Evolutionary conservation across 2,113 vertebrate genomes (phyloP).

Genomic region (Epinephelus fuscoguttatus): DNA sequence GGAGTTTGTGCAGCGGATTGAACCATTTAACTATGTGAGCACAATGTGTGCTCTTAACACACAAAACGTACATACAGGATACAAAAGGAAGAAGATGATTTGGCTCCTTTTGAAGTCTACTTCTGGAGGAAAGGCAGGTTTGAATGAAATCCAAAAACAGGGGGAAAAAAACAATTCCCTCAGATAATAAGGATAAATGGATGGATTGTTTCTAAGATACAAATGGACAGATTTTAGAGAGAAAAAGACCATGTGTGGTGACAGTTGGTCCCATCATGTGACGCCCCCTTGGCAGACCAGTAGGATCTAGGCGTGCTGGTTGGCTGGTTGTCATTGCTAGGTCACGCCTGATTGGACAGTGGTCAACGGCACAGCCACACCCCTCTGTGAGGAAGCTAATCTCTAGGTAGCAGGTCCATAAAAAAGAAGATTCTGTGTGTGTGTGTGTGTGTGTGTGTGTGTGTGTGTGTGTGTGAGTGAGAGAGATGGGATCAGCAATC

Average conservation of each 20-base stretch:
- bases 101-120: neutral
- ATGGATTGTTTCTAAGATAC: conserved; percentile 53
- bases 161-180: neutral
- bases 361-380: conserved; percentile 69
- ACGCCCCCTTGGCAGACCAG: conserved; percentile 67
- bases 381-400: conserved; percentile 78
- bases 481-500: conserved; percentile 11
- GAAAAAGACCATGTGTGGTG: conserved; percentile 78
- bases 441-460: conserved; percentile 20
- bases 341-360: conserved; percentile 73
- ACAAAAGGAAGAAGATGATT: conserved; percentile 8
- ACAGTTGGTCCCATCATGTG: conserved; percentile 82
- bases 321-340: conserved; percentile 66
- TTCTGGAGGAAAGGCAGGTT: neutral
- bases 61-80: neutral
- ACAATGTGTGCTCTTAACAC: conserved; percentile 9
- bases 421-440: conserved; percentile 35
- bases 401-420: conserved; percentile 71
- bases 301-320: conserved; percentile 67
- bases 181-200: conserved; percentile 52
- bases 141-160: neutral
- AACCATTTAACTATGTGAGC: conserved; percentile 39
- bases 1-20: conserved; percentile 17
- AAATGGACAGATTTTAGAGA: conserved; percentile 67
- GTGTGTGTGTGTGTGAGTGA: neutral